Conservation (phyloP, 2,888 invertebrate species). For the Oasisia sp. region DNA sequence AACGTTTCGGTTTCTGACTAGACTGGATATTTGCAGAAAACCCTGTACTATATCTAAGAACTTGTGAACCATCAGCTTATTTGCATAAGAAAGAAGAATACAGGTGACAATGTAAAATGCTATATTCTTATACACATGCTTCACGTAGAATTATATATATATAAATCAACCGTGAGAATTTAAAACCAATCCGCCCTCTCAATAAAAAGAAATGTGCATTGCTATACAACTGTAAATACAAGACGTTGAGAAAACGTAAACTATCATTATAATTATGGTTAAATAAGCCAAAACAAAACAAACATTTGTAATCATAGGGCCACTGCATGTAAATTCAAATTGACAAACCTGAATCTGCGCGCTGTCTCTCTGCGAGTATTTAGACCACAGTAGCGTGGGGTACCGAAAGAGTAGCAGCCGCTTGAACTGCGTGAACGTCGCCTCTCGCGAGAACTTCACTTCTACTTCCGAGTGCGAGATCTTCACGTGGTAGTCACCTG, state of each 20-base stretch:
- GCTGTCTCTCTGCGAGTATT: slow-evolving; percentile 41
- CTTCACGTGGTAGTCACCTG: slow-evolving; percentile 38
- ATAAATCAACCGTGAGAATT: too few relatives aligned
- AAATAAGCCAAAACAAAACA: not conserved
- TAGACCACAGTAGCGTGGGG: slow-evolving; percentile 36
- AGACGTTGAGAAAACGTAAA: too few relatives aligned
- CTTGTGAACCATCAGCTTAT: too few relatives aligned
- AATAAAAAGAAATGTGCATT: too few relatives aligned
- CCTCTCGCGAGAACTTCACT: slow-evolving; percentile 33
- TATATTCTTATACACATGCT: too few relatives aligned
- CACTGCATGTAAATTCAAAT: not conserved
- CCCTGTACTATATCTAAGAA: not conserved
- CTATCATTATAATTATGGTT: not conserved
- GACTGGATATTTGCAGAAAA: not conserved
- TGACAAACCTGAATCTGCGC: slow-evolving; percentile 31
- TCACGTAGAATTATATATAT: too few relatives aligned
- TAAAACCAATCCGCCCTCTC: too few relatives aligned
- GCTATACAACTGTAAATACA: too few relatives aligned
- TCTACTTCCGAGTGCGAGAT: slow-evolving; percentile 38
- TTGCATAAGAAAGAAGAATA: too few relatives aligned
- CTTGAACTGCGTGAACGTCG: slow-evolving; percentile 33
- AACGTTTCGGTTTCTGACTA: not conserved
- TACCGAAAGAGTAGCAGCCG: slow-evolving; percentile 33
- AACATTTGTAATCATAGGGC: not conserved
- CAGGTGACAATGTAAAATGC: too few relatives aligned